Evolutionary conservation across 2,888 invertebrate species (phyloP), one percentile per base, ranked within the genome.

Genomic region (Lordiphosa fenestrarum): DNA sequence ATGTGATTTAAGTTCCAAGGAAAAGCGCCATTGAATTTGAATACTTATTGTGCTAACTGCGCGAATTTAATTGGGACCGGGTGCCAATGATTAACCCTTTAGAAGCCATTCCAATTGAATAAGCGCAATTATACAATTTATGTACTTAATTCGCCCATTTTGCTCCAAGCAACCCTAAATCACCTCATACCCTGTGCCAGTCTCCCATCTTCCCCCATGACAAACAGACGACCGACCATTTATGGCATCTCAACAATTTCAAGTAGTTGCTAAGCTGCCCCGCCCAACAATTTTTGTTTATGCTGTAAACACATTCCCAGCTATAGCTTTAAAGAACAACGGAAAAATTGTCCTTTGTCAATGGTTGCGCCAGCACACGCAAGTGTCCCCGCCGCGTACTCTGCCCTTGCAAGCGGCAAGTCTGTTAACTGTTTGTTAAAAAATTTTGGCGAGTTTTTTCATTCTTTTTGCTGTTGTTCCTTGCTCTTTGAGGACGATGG

Each of bases 211-310:
- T 35, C 35, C 21, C 19, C n/a, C n/a, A 41, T 23, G 46, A 41
- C 39, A 33, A 23, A 2, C 15, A 21, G 39, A 25, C 25, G 52
- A 46, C 30, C 36, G 53, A 53, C 51, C 66, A 69, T 71, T 82
- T 82, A 70, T 72, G 82, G 76, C 60, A 77, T 78, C 67, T 68
- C 61, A 74, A 70, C 59, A 78, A 82, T 77, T 82, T 82, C 46
- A 82, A 78, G 66, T 74, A 78, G 75, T 82, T 78, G 64, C 74
- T 69, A 49, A 62, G 23, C 37, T 10, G 23, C 39, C 25, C 33
- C 6, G 9, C 19, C 12, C 37, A n/a, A 36, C 51, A 47, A n/a
- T 71, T 69, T 71, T 59, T 66, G 66, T 64, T 71, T 66, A 64
- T 62, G 49, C 52, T 67, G 78, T 69, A 71, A 74, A 74, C 74